Conservation (phyloP, 2,113 vertebrate genomes). For the Lepisosteus osseus region DNA sequence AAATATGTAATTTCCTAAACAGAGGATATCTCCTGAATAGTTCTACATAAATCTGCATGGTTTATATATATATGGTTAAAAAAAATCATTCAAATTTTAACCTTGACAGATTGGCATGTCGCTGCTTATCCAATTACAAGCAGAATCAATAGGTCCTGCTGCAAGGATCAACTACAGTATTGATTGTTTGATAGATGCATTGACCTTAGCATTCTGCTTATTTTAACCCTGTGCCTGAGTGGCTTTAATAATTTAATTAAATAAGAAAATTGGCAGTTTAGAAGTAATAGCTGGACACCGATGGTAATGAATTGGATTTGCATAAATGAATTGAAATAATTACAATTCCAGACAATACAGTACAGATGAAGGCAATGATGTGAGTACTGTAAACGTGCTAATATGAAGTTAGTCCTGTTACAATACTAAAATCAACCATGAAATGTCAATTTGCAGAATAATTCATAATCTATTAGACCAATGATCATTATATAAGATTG, state of each 20-base stretch:
- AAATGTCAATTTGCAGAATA: neutral
- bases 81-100: neutral
- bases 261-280: no score
- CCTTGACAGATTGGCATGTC: conserved; percentile 3
- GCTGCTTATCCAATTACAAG: neutral
- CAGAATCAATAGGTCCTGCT: neutral
- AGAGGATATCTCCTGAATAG: no score
- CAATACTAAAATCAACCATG: neutral
- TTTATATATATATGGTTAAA: neutral
- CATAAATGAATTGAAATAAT: neutral
- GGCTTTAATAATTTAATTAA: no score
- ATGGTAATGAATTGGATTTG: neutral
- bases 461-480: no score
- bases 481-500: no score
- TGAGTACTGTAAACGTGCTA: neutral
- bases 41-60: neutral
- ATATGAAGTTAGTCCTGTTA: neutral
- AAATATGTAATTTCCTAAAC: no score
- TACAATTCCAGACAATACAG: neutral
- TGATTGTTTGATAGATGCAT: neutral
- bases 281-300: no score
- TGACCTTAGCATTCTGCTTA: neutral
- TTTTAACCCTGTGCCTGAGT: neutral
- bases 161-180: neutral
- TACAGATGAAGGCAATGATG: neutral